Base-by-base conservation (phyloP, 2,113 vertebrate species). In the Spilogale gracilis region DNA sequence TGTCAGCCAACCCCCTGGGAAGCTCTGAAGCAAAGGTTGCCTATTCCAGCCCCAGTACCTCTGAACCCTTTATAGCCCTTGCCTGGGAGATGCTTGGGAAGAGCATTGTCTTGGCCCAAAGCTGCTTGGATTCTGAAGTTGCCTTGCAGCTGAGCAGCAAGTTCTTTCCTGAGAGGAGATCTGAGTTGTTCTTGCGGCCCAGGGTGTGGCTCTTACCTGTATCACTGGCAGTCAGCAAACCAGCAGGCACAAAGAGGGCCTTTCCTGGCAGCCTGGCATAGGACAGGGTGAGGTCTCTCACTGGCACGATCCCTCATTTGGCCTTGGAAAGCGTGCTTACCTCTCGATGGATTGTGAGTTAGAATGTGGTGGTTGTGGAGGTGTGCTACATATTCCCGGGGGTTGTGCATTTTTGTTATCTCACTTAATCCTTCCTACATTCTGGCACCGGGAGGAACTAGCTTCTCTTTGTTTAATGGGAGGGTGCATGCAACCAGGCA, bases 361-460 rank as follows among this genome's bases (percentile, higher is more conserved):
- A 67, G 27, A 91, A 76, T 3, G 30, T 16, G 25, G 52, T 67
- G 5, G 0, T 14, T 30, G 38, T n/a, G 45, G 78, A 54, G 27
- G 18, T 52, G 52, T 65, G 94, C 78, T 67, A 16, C 63, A 43
- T 50, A 30, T 58, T 63, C 54, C 3, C 0, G 0, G 6, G 45
- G 17, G 52, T 38, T 0, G 0, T 52, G 45, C 16, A 1, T 52
- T 20, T 5, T 25, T 25, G 50, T 58, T 76, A 71, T 56, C 11
- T 61, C 38, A 0, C n/a, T 63, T 27, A 56, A 63, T 48, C n/a
- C 74, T 63, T 56, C n/a, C 76, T 48, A 32, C 25, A 3, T 76
- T 78, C 21, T 16, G n/a, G 32, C 2, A 2, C 21, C 2, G 18
- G 13, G 69, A 87, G 12, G 43, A 60, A 74, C 43, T 4, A 25